A percentile compares a stretch with the other conserved stretches of the same genome.
Evolutionary conservation across 1,140 invertebrate species (phyloP).

Genomic region (Lethrus apterus): DNA sequence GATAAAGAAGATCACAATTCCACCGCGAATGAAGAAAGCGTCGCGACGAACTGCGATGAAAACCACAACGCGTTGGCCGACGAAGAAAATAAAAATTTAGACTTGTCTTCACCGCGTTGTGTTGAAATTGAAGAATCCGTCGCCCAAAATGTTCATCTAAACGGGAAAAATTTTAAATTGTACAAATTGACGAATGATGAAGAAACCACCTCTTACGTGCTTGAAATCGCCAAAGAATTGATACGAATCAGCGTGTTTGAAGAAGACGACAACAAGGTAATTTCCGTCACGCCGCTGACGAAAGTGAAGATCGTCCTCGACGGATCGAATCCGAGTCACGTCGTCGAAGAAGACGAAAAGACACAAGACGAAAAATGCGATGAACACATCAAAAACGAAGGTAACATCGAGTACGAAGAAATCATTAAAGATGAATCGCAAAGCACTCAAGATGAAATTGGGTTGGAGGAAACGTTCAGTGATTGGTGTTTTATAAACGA

Average conservation of each 20-base stretch:
- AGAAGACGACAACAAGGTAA: conserved; percentile 29
- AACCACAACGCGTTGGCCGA: not conserved
- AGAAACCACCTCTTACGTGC: conserved; percentile 8
- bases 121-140: not conserved
- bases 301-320: conserved; percentile 26
- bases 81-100: not conserved
- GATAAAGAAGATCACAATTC: not conserved
- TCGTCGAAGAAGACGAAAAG: not conserved
- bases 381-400: not conserved
- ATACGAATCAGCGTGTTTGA: conserved; percentile 34
- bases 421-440: not conserved
- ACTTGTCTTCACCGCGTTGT: too few relatives aligned
- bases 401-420: not conserved
- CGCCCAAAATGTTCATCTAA: not conserved
- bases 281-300: conserved; percentile 30
- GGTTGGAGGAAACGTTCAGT: too few relatives aligned
- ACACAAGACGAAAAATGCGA: not conserved
- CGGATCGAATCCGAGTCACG: too few relatives aligned
- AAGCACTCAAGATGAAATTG: not conserved
- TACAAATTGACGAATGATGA: not conserved
- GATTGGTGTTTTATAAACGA: too few relatives aligned
- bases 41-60: not conserved
- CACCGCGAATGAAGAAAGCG: not conserved
- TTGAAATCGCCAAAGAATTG: conserved; percentile 34
- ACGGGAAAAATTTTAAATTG: not conserved